Percentiles rank a stretch among this genome's conserved stretches.
phyloP scores from a whole-genome alignment of 2,888 invertebrate species.

The Drosophila incognita region DNA sequence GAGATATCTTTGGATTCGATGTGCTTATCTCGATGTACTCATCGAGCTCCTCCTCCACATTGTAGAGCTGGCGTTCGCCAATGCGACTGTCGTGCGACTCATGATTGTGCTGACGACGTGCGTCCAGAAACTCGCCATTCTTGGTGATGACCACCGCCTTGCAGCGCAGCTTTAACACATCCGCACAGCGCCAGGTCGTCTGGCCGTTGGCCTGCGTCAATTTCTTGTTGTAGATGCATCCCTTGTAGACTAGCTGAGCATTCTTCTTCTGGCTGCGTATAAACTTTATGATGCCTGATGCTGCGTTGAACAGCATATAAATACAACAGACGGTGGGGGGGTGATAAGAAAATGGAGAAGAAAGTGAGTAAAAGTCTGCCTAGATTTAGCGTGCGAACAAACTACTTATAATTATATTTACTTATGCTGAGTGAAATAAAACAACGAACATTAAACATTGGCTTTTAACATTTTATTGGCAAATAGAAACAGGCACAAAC shows the following conservation, averaged over 20 bases:
- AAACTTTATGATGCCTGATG: conserved; percentile 80
- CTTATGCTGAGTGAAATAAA: conserved; percentile 48
- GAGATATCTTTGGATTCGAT: conserved; percentile 80
- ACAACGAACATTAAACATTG: conserved; percentile 46
- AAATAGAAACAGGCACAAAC: conserved; percentile 20
- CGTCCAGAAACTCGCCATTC: conserved; percentile 79
- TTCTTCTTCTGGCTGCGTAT: conserved; percentile 86
- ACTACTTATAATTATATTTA: conserved; percentile 7
- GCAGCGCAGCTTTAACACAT: conserved; percentile 84
- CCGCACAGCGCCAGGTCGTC: conserved; percentile 85
- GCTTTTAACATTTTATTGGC: conserved; percentile 44
- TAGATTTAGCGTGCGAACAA: conserved; percentile 7
- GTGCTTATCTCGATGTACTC: conserved; percentile 84
- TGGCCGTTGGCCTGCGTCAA: conserved; percentile 85
- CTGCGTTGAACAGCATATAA: conserved; percentile 11
- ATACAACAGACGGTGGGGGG: conserved; percentile 20
- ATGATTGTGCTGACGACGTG: conserved; percentile 83
- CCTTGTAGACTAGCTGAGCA: conserved; percentile 85
- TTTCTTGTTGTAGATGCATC: conserved; percentile 85
- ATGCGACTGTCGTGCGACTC: conserved; percentile 82
- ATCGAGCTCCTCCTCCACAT: conserved; percentile 83
- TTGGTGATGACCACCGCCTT: conserved; percentile 85
- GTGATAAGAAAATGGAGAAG: conserved; percentile 44
- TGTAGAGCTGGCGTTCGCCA: conserved; percentile 82
- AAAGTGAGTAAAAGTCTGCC: conserved; percentile 33